Evolutionary conservation across 2,888 invertebrate species (phyloP).

Genomic region (Drosophila fulvimacula): DNA sequence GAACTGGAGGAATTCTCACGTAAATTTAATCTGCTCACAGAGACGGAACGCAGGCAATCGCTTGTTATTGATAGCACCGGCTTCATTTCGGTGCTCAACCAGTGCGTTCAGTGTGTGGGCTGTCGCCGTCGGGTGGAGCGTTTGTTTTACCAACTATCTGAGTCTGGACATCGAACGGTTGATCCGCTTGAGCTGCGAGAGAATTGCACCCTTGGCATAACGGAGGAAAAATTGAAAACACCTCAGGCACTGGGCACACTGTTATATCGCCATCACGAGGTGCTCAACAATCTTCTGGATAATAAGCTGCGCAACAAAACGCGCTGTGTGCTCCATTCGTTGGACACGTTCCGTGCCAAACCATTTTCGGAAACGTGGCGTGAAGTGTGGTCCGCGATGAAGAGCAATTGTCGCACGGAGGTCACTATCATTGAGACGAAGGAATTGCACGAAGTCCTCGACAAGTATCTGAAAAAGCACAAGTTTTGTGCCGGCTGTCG

Average conservation of each 20-base stretch:
- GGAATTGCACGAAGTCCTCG: slow-evolving; percentile 93
- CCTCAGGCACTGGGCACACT: slow-evolving; percentile 93
- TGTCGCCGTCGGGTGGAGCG: slow-evolving; percentile 96
- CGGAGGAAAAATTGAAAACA: slow-evolving; percentile 91
- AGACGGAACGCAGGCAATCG: slow-evolving; percentile 91
- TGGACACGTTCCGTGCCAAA: slow-evolving; percentile 93
- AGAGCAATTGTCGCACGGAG: slow-evolving; percentile 91
- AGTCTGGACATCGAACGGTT: slow-evolving; percentile 93
- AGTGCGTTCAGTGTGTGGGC: slow-evolving; percentile 97
- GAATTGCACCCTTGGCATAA: slow-evolving; percentile 90
- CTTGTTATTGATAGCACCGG: slow-evolving; percentile 93
- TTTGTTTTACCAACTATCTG: slow-evolving; percentile 93
- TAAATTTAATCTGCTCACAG: slow-evolving; percentile 91
- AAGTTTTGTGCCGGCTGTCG: slow-evolving; percentile 97
- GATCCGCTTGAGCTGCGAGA: slow-evolving; percentile 92
- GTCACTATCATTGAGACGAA: slow-evolving; percentile 94
- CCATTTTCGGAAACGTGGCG: slow-evolving; percentile 91
- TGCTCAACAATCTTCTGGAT: slow-evolving; percentile 91
- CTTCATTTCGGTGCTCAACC: slow-evolving; percentile 93
- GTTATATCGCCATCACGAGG: slow-evolving; percentile 93
- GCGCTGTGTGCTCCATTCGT: slow-evolving; percentile 94
- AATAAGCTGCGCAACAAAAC: slow-evolving; percentile 95
- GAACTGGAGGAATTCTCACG: slow-evolving; percentile 94
- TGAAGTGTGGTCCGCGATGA: slow-evolving; percentile 94
- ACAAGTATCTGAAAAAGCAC: slow-evolving; percentile 96